Evolutionary conservation across 2,113 vertebrate species (phyloP).

Genomic region (Typhlomys cinereus): DNA sequence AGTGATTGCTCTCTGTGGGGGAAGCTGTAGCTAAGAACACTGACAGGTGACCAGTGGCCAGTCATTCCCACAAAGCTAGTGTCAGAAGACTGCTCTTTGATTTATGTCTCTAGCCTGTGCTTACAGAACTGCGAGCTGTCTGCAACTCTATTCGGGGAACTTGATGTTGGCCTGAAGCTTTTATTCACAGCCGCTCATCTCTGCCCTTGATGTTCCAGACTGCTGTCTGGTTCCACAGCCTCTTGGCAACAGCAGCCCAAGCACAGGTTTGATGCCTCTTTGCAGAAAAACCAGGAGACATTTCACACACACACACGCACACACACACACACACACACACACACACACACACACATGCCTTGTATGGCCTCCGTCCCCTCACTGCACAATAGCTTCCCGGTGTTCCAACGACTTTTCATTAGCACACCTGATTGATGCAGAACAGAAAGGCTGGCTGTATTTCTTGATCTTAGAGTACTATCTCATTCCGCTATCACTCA

Average conservation of each 20-base stretch:
- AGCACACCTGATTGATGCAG: neutral
- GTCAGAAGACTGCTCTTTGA: constrained; percentile 53
- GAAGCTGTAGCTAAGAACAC: neutral
- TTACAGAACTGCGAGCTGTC: constrained; percentile 21
- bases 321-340: too few relatives aligned
- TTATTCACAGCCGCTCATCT: constrained; percentile 1
- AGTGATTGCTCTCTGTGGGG: constrained; percentile 13
- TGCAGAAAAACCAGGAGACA: constrained; percentile 17
- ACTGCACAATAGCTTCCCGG: neutral
- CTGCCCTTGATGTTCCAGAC: neutral
- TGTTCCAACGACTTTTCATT: neutral
- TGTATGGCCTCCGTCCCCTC: neutral
- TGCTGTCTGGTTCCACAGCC: neutral
- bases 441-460: neutral
- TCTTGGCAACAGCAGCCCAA: neutral
- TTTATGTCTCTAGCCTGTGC: constrained; percentile 60
- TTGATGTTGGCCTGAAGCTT: constrained; percentile 53
- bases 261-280: neutral
- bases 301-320: neutral
- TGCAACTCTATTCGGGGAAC: constrained; percentile 58
- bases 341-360: neutral
- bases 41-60: constrained; percentile 43
- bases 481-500: neutral
- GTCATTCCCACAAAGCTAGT: neutral
- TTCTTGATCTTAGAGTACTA: neutral